Conservation (phyloP, 2,797 vertebrate genomes). For the Enteromius unitaeniatus region DNA sequence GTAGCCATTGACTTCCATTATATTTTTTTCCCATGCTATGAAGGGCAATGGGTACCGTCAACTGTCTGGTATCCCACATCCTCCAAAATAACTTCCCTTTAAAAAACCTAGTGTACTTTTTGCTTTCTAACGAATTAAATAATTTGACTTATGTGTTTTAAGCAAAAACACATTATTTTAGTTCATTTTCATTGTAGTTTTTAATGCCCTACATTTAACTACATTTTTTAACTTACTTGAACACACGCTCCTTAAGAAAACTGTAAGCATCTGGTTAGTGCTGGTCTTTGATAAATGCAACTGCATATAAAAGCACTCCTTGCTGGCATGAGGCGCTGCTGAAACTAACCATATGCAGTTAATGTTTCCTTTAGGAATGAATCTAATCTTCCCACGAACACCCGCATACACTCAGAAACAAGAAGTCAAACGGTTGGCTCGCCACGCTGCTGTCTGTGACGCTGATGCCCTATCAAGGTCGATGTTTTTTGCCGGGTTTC, state of each 20-base stretch:
- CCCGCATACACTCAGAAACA: conserved; percentile 18
- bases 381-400: conserved; percentile 21
- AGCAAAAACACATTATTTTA: not conserved
- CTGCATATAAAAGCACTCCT: conserved; percentile 1
- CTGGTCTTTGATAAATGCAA: not conserved
- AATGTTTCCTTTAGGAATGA: conserved; percentile 14
- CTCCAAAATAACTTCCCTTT: not conserved
- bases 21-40: not conserved
- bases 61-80: not conserved
- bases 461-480: conserved; percentile 35
- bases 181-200: not conserved
- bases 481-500: not conserved
- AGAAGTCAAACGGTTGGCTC: conserved; percentile 21
- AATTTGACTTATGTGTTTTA: not conserved
- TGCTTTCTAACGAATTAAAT: not conserved
- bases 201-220: not conserved
- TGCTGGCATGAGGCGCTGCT: not conserved
- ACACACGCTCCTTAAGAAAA: not conserved
- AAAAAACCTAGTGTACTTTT: not conserved
- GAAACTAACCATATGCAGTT: not conserved
- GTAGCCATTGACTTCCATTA: not conserved
- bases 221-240: not conserved
- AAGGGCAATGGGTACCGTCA: not conserved
- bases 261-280: not conserved
- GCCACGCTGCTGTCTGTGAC: conserved; percentile 4